Base-by-base conservation (phyloP, 2,113 vertebrate species). In the Bubo blakistoni region DNA sequence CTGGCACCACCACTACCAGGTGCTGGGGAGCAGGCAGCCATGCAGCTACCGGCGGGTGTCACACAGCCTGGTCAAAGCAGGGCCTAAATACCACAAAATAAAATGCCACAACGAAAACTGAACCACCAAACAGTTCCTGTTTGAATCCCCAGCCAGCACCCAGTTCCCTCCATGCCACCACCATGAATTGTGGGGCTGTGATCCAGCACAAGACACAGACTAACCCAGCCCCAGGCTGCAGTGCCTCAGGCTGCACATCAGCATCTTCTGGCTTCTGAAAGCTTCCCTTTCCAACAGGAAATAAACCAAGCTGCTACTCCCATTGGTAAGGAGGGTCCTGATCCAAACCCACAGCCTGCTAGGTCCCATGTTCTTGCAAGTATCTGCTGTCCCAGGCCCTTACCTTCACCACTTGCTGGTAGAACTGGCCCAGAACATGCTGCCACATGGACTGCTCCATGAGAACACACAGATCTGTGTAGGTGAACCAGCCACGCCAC, bases 401-500 rank as follows among this genome's bases (percentile, higher is more conserved):
- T 92, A 99, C 99, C 99, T 99, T 99, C 36, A 98, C 96, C 89
- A 99, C 98, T 93, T 98, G 98, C 96, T 99, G 99, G 95, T 98
- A 99, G 96, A 99, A 97, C 59, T 98, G 98, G 16, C 98, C 94
- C 88, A 99, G 97, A 26, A 98, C 98, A 16, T 99, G 98, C 86
- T 98, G 99, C 99, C 99, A 99, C 11, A 95, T 44, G 1, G 98
- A 97, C 90, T 99, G 99, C 95, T 99, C 99, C 97, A 99, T 97
- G 66, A 99, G 98, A 70, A 99, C 99, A 70, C 99, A 99, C 38
- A 99, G 96, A 96, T 99, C 99, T 1, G 99, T 99, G 98, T 99
- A 99, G 42, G 99, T 99, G 84, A 99, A 99, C 99, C 99, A 99
- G 96, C 99, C 99, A 3, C 99, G 98, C 95, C 98, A 98, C 92